Base-by-base conservation (phyloP, 2,113 vertebrate genomes). In the Ictidomys tridecemlineatus region DNA sequence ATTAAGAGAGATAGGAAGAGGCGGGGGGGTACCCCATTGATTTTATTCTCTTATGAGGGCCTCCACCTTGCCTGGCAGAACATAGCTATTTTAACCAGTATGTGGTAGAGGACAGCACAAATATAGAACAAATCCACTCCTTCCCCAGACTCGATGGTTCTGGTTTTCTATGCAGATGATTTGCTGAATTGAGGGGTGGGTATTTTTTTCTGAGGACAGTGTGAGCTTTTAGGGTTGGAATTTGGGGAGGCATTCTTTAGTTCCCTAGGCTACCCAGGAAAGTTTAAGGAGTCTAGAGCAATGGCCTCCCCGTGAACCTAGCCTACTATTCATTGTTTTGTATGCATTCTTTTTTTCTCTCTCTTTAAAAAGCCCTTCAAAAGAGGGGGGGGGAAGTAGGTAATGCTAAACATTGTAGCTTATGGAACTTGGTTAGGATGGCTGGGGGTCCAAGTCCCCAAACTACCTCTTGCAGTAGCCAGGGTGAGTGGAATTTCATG, bases 401-500 rank as follows among this genome's bases (percentile, higher is more conserved):
- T 98, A 98, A 96, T 37, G 2, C 78, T 96, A 84, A 96, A 95
- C 70, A 97, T 91, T 96, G 93, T 98, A 98, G 98, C 13, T 42
- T 89, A 74, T 13, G 95, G 97, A 96, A 22, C 93, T 87, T 97
- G 96, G 95, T 80, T 93, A 97, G 97, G 93, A 84, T 95, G 96
- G 97, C 94, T 93, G 86, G 93, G 93, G 97, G 73, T 90, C 63
- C 42, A 58, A 61, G 72, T 70, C 91, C 97, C 98, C 97, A 94
- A 97, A 98, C 98, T 98, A 98, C 98, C 98, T 98, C 98, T 98
- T 97, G 96, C 76, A 42, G 91, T 61, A n/a, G 95, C 93, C 85
- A 5, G 95, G 96, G 94, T 51, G 70, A 89, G 77, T 95, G 84
- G 96, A 74, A 48, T 37, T 30, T 76, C 17, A 85, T 4, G 34